Percentiles rank a stretch among this genome's conserved stretches.
Evolutionary conservation across 53 echinoderm and acorn worm genomes (phyloP).

Genomic region (Paelopatides confundens): DNA sequence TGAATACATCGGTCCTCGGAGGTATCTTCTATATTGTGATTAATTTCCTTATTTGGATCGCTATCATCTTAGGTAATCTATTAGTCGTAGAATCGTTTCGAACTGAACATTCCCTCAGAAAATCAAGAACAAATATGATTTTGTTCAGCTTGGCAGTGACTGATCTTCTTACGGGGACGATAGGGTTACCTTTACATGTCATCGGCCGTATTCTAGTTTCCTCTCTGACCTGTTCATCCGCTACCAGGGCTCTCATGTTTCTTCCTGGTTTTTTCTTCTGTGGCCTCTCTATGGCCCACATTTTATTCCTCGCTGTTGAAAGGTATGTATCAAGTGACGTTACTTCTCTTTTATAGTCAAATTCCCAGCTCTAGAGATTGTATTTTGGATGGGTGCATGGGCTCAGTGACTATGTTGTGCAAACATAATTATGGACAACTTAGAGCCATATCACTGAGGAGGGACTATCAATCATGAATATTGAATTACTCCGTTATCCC

Average conservation of each 20-base stretch:
- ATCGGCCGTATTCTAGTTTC: conserved; percentile 56
- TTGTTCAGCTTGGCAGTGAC: conserved; percentile 73
- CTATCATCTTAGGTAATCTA: conserved; percentile 10
- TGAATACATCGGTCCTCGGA: not conserved
- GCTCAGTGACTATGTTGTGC: too few species aligned
- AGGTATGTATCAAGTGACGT: conserved; percentile 59
- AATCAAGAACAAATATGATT: conserved; percentile 52
- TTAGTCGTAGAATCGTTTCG: not conserved
- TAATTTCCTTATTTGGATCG: not conserved
- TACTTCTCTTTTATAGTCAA: too few species aligned
- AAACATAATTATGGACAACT: too few species aligned
- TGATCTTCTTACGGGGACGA: conserved; percentile 65
- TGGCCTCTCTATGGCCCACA: conserved; percentile 65
- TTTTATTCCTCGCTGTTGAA: conserved; percentile 71
- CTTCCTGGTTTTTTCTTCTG: conserved; percentile 70
- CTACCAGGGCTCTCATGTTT: conserved; percentile 58
- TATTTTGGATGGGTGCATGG: too few species aligned
- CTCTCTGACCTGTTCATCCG: conserved; percentile 49
- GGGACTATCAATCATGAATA: too few species aligned
- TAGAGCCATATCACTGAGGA: too few species aligned
- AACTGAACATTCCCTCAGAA: not conserved
- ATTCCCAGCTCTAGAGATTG: too few species aligned
- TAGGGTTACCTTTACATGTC: conserved; percentile 69
- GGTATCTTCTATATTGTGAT: not conserved
- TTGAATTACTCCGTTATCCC: too few species aligned